Conservation (phyloP, 2,113 vertebrate genomes). For the Oreochromis aureus region DNA sequence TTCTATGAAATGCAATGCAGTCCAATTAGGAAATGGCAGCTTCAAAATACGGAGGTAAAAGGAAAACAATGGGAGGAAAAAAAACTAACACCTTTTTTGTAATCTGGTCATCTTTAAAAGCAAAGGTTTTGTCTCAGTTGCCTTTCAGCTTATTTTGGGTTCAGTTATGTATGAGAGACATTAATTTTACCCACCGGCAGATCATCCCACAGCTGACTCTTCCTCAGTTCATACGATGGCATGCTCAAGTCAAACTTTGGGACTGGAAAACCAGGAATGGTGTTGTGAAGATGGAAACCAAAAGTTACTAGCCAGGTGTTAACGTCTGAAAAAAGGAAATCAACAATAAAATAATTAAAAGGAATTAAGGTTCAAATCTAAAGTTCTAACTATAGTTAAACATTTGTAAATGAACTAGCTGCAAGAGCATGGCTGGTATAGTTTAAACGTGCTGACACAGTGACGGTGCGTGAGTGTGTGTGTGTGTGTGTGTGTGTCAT, state of each 20-base stretch:
- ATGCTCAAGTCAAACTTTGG: conserved; percentile 91
- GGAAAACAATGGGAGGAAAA: background rate
- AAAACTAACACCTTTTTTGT: background rate
- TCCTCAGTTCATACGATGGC: conserved; percentile 90
- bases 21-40: conserved; percentile 21
- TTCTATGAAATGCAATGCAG: conserved; percentile 6
- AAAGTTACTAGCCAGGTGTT: conserved; percentile 99
- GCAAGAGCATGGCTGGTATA: background rate
- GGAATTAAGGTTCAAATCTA: accelerated
- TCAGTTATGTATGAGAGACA: background rate
- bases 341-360: background rate
- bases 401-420: accelerated
- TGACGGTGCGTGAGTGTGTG: background rate
- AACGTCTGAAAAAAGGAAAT: conserved; percentile 76
- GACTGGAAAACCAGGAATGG: conserved; percentile 92
- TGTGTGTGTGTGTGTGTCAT: background rate
- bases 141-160: background rate
- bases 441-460: background rate
- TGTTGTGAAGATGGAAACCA: conserved; percentile 97
- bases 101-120: background rate
- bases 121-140: background rate
- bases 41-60: conserved; percentile 13
- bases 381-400: background rate
- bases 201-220: conserved; percentile 96
- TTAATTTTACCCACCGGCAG: conserved; percentile 79